Evolutionary conservation across 2,797 vertebrate species (phyloP).

Genomic region (Oreochromis grahami): DNA sequence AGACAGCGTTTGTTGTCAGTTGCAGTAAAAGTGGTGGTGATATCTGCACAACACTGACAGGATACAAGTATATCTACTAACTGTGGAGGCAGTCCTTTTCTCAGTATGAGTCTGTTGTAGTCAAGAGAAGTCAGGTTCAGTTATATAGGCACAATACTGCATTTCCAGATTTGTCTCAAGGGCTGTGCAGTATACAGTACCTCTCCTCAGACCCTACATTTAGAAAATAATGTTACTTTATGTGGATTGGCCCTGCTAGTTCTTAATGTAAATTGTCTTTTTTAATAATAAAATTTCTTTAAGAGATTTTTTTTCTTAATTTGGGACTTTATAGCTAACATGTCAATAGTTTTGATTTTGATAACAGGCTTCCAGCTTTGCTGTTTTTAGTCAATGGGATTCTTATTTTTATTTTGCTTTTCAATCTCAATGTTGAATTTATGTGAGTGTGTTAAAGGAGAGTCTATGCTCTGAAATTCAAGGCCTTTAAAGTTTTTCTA

Average conservation of each 20-base stretch:
- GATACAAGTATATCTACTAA: background rate
- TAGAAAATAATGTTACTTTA: background rate
- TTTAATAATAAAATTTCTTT: background rate
- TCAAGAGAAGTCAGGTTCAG: background rate
- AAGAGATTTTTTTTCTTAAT: background rate
- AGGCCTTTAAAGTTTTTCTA: background rate
- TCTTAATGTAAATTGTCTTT: background rate
- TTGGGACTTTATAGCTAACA: background rate
- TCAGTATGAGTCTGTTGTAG: background rate
- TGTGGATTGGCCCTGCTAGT: background rate
- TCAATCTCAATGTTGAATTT: background rate
- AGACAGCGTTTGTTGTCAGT: constrained; percentile 36
- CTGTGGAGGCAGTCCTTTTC: background rate
- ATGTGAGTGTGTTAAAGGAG: background rate
- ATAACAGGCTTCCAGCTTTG: background rate
- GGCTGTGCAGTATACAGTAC: background rate
- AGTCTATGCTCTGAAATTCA: background rate
- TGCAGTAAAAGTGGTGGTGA: constrained; percentile 9
- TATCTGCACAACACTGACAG: constrained; percentile 11
- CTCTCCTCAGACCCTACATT: background rate
- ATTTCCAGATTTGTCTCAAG: background rate
- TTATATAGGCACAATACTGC: background rate
- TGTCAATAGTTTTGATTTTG: background rate
- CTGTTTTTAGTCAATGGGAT: background rate
- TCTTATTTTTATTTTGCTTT: background rate